Evolutionary conservation across 2,113 vertebrate species (phyloP).

Genomic region (Neotoma lepida): DNA sequence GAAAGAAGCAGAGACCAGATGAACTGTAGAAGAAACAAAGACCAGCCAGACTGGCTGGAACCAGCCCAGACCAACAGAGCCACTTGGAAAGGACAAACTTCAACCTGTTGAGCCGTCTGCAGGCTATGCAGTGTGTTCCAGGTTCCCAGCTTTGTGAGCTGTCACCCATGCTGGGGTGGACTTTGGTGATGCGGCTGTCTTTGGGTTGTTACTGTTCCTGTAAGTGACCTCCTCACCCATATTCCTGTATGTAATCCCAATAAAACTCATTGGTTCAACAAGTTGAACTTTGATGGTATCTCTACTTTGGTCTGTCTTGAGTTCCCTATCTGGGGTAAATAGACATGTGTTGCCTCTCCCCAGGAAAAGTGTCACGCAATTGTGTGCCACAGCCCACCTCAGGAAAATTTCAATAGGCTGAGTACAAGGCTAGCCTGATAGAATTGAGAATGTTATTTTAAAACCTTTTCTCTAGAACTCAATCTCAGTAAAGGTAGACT

Average conservation of each 20-base stretch:
- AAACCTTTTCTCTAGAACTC: slow-evolving; percentile 29
- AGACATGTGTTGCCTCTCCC: background rate
- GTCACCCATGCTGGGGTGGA: no score
- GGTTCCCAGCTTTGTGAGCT: no score
- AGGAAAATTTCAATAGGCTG: background rate
- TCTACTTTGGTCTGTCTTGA: background rate
- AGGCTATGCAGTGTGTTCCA: no score
- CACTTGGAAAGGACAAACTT: background rate
- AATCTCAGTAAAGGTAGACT: background rate
- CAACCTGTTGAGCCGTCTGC: no score
- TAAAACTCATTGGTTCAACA: no score
- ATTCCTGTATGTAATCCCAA: no score
- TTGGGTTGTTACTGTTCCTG: no score
- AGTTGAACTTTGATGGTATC: background rate
- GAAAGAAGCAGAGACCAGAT: background rate
- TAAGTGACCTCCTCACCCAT: no score
- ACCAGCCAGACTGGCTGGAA: background rate
- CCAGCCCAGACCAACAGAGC: background rate
- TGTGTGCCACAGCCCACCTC: background rate
- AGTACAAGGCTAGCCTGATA: background rate
- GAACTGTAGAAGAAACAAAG: background rate
- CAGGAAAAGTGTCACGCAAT: no score
- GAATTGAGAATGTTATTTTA: background rate
- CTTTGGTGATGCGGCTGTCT: no score
- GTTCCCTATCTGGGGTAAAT: background rate